These are phyloP conservation scores for Fregetta grallaria DNA, from an alignment of 2,113 vertebrate genomes.

Conservation along the genomic window DNA sequence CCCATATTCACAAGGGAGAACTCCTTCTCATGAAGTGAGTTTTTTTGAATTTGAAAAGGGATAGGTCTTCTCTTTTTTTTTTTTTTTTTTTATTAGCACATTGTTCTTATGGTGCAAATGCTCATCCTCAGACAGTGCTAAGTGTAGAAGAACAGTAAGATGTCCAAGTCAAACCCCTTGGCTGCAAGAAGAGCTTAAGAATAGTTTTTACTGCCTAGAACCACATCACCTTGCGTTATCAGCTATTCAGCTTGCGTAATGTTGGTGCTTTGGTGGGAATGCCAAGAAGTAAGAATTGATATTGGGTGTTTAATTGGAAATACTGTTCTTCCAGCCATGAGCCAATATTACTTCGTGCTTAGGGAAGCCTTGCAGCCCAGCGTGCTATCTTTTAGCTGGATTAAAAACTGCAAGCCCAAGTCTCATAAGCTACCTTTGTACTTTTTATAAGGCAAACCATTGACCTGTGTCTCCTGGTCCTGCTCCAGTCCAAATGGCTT, in stretches of 20 bases:
- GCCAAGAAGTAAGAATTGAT: neutral
- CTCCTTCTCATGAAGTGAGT: neutral
- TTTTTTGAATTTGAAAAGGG: neutral
- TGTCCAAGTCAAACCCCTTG: neutral
- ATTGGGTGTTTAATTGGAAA: neutral
- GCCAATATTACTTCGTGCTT: fast-evolving
- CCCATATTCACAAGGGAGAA: neutral
- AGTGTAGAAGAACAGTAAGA: neutral
- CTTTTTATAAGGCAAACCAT: neutral
- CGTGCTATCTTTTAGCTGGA: fast-evolving
- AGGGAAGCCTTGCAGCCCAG: neutral
- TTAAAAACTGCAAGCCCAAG: neutral
- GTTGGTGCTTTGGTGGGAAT: neutral
- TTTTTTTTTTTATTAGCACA: neutral
- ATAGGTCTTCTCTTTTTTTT: neutral
- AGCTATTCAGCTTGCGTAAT: neutral
- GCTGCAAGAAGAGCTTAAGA: neutral
- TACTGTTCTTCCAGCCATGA: neutral
- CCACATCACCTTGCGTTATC: neutral
- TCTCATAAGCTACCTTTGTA: neutral
- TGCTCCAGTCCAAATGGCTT: neutral
- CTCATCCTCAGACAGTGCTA: neutral
- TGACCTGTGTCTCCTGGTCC: neutral
- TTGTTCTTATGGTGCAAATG: neutral
- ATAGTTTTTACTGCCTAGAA: neutral